Evolutionary conservation across 2,113 vertebrate genomes (phyloP), one percentile per base, ranked within the genome.

Genomic region (Eptatretus burgeri): DNA sequence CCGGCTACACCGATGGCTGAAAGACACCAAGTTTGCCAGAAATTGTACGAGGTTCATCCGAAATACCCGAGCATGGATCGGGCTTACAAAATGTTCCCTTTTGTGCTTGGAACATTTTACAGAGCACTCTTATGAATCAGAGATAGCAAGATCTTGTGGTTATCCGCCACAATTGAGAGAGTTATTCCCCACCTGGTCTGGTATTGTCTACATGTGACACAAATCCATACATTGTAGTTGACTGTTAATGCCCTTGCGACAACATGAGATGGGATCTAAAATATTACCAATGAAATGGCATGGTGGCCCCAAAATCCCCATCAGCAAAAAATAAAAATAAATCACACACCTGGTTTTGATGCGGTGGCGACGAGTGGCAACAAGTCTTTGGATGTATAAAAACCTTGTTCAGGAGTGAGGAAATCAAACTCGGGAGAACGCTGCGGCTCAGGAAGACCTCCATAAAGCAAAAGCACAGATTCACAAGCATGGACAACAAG

Each of bases 381-480:
- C 64, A 93, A 88, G 69, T 88, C 82, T 75, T 95, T 91, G 50
- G 82, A 88, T 13, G 81, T 86, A 66, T 81, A 93, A 73, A 88
- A 84, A 13, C 85, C 84, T 66, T 86, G 80, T 64, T 80, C 75
- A 64, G 70, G 71, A 13, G 69, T 79, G 67, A 93, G 70, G 67
- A 73, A 80, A 68, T 81, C 66, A 68, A 93, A 88, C 67, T 89
- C 75, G 49, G 63, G 41, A 65, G 82, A 77, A 74, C 73, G 79
- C 63, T 84, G 85, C 63, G 84, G 81, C 67, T 93, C 81, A 18
- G 85, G 87, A 51, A 94, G 79, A 76, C 83, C 86, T 93, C 69
- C 68, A 18, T 64, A 64, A 41, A 7, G 27, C 27, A 41, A 41
- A 7, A 41, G 7, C 3, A 41, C 27, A 41, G 7, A 41, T 41